These are phyloP conservation scores for Andrena hattorfiana DNA, from an alignment of 2,888 invertebrate genomes.

Conservation along the genomic window DNA sequence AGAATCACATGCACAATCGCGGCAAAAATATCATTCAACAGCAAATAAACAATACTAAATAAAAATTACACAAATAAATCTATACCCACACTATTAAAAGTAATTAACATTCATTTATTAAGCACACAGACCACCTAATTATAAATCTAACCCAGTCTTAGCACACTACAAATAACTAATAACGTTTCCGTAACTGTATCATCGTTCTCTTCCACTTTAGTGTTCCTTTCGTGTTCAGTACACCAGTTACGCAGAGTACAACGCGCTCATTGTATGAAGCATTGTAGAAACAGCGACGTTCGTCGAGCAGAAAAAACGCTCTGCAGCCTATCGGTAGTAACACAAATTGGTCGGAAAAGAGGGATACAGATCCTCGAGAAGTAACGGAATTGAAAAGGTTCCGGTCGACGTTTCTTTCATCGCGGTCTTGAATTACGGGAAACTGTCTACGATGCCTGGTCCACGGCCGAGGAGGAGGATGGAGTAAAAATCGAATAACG, in stretches of 20 bases:
- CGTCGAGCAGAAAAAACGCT: conserved; percentile 12
- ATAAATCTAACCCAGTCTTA: no score
- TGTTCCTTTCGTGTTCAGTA: background rate
- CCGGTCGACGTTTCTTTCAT: conserved; percentile 59
- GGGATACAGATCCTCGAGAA: conserved; percentile 29
- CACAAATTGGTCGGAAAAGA: conserved; percentile 37
- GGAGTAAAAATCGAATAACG: conserved; percentile 68
- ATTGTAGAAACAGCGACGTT: conserved; percentile 1
- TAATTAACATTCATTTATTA: no score
- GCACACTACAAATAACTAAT: no score
- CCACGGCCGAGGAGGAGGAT: conserved; percentile 13
- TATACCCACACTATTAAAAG: no score
- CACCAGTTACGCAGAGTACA: background rate
- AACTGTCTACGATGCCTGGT: conserved; percentile 29
- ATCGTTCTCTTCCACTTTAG: background rate
- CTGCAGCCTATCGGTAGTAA: conserved; percentile 19
- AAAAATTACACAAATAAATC: no score
- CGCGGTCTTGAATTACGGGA: conserved; percentile 51
- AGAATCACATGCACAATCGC: no score
- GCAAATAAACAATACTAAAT: no score
- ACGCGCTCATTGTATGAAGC: conserved; percentile 1
- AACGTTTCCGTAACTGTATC: background rate
- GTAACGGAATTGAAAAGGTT: conserved; percentile 62
- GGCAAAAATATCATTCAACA: no score
- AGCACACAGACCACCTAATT: no score